A percentile compares a stretch with the other conserved stretches of the same genome.
Evolutionary conservation across 2,888 invertebrate species (phyloP).

Genomic region (Dascillus cervinus): DNA sequence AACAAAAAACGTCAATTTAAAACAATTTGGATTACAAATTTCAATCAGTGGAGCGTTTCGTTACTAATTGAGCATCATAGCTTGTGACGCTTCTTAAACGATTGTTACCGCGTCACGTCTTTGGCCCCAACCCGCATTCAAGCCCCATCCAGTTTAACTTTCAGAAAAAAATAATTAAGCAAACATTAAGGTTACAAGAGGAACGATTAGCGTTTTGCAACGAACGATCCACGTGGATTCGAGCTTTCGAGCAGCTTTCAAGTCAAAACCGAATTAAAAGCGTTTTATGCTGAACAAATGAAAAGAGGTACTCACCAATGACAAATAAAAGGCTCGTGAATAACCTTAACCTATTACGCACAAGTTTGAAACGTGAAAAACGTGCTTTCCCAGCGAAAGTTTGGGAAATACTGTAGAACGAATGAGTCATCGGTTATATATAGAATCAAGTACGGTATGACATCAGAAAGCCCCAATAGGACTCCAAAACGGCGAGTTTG

Average conservation of each 20-base stretch:
- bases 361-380: slow-evolving; percentile 26
- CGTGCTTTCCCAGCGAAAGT: slow-evolving; percentile 28
- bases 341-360: slow-evolving; percentile 20
- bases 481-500: slow-evolving; percentile 28
- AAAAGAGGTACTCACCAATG: neutral
- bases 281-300: too few species aligned
- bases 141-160: too few species aligned
- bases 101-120: neutral
- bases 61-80: slow-evolving; percentile 8
- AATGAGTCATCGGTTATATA: slow-evolving; percentile 41
- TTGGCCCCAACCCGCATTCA: too few species aligned
- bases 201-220: too few species aligned
- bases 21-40: slow-evolving; percentile 7
- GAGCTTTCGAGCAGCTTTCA: too few species aligned
- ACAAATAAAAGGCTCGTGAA: neutral
- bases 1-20: too few species aligned
- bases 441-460: slow-evolving; percentile 34
- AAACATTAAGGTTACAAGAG: too few species aligned
- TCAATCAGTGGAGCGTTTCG: slow-evolving; percentile 7
- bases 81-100: slow-evolving; percentile 6
- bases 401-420: slow-evolving; percentile 37
- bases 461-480: slow-evolving; percentile 33
- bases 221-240: too few species aligned
- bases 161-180: too few species aligned
- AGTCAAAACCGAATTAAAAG: too few species aligned